Base-by-base conservation (phyloP, 2,888 invertebrate species). In the Pomacea canaliculata region DNA sequence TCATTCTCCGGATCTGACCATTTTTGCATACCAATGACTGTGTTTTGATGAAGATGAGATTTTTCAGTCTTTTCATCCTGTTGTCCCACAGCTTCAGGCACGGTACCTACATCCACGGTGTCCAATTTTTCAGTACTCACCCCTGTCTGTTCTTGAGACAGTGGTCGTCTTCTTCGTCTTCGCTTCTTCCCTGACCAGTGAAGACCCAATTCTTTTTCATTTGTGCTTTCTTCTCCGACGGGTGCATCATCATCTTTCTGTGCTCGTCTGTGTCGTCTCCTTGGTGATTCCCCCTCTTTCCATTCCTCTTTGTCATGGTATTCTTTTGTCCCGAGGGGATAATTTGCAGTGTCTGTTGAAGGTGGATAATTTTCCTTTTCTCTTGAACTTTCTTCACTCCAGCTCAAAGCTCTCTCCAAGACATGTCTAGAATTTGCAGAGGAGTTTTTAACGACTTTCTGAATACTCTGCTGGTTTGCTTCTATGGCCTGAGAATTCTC, bases 281-380 rank as follows among this genome's bases (percentile, higher is more conserved):
- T n/a, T 10, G 7, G n/a, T 27, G 12, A 63, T 12, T n/a, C 51
- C 16, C 8, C 51, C n/a, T 63, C 63, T 12, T 63, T 65, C 23
- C 27, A 7, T 37, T 65, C 65, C 13, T 65, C 72, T 51, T 23
- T 46, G 27, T 12, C 27, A 13, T 27, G 18, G 10, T 18, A 2
- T 18, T 46, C 71, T 71, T 48, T 19, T 63, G 16, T 12, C 63
- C 19, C 63, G 18, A 23, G 71, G 56, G 48, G 72, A 65, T 48
- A 23, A 63, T 12, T 51, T 51, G 13, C 10, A 27, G 51, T 63
- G 12, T 62, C 72, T n/a, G 73, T n/a, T 16, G 19, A 46, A 46
- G 37, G 18, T 72, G 51, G 48, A 13, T 71, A 18, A 19, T 51
- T 51, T 10, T 27, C 49, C 18, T 48, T 10, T n/a, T 69, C 19